These are phyloP conservation scores for Grantiella picta DNA, from an alignment of 2,113 vertebrate genomes.

Conservation along the genomic window DNA sequence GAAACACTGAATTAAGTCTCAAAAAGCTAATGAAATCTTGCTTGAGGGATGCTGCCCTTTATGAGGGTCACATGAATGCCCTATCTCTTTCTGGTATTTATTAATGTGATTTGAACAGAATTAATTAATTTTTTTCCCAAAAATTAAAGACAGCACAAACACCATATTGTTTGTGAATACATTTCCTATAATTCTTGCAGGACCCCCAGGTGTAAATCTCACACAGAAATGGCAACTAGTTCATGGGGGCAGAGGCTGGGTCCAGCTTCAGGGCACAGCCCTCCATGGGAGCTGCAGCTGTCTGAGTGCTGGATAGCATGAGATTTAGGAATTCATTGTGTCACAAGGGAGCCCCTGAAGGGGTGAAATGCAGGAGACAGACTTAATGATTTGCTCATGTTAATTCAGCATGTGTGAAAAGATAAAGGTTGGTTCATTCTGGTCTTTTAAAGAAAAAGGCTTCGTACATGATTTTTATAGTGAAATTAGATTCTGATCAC, in stretches of 20 bases:
- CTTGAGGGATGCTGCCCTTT: not conserved
- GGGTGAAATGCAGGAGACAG: not conserved
- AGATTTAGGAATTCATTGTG: not conserved
- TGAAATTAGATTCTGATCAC: not conserved
- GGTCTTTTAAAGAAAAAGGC: not conserved
- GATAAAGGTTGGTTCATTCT: not conserved
- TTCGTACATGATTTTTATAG: not conserved
- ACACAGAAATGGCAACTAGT: not conserved
- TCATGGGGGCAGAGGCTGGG: not conserved
- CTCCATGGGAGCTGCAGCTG: not conserved
- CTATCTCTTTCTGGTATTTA: not conserved
- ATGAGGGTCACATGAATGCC: not conserved
- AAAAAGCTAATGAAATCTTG: not conserved
- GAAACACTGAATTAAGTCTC: not conserved
- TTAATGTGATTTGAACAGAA: not conserved
- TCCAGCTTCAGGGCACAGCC: not conserved
- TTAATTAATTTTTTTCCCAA: accelerated
- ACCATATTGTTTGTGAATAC: not conserved
- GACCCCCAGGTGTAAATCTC: not conserved
- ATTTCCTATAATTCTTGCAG: not conserved
- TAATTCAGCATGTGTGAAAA: not conserved
- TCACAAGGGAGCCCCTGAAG: not conserved
- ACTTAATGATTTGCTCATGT: accelerated
- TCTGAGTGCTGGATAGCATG: not conserved
- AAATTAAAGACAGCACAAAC: not conserved